Percentiles rank a stretch among this genome's conserved stretches.
phyloP scores from a whole-genome alignment of 2,113 vertebrate species.

The Silurus glanis region DNA sequence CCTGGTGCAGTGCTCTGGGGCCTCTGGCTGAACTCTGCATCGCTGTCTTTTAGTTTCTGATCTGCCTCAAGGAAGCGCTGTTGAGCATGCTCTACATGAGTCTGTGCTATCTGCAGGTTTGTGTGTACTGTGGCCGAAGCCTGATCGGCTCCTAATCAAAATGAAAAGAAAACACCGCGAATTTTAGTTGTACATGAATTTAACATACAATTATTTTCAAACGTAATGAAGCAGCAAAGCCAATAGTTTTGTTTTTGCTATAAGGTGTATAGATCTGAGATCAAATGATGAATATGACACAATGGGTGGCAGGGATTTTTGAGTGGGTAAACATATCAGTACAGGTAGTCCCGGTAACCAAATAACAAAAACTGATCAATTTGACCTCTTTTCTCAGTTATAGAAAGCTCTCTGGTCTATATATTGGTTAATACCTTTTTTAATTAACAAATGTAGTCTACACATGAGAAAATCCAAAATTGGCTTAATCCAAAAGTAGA shows the following conservation, averaged over 20 bases:
- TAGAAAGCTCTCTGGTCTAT: not conserved
- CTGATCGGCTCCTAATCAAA: slow-evolving; percentile 78
- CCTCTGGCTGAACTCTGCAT: slow-evolving; percentile 61
- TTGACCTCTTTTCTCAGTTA: not conserved
- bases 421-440: not conserved
- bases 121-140: slow-evolving; percentile 72
- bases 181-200: too few relatives aligned
- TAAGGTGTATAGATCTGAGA: not conserved
- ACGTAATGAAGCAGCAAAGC: not conserved
- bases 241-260: not conserved
- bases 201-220: not conserved
- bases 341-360: not conserved
- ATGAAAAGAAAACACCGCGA: not conserved
- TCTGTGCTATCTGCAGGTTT: slow-evolving; percentile 77
- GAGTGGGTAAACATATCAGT: not conserved
- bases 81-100: slow-evolving; percentile 75
- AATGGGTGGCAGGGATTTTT: not conserved
- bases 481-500: not conserved
- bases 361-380: not conserved
- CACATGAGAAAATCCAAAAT: not conserved
- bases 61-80: slow-evolving; percentile 79
- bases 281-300: not conserved
- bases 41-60: slow-evolving; percentile 73
- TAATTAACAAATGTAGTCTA: not conserved
- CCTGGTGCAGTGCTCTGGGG: not conserved